Evolutionary conservation across 2,888 invertebrate species (phyloP).

Genomic region (Chaetogeoica ovagalla): DNA sequence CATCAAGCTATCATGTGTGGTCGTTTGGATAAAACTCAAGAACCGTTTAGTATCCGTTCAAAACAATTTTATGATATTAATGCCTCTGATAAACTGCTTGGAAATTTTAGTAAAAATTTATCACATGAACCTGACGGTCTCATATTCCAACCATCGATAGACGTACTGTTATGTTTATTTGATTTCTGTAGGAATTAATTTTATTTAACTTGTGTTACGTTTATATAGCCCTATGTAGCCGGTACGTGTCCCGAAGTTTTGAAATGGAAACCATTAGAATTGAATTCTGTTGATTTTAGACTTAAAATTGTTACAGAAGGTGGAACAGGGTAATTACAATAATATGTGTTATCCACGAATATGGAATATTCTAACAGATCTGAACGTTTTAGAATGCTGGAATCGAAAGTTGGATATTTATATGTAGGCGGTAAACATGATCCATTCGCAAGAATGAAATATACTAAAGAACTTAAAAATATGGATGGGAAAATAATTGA

Average conservation of each 20-base stretch:
- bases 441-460: conserved; percentile 75
- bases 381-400: conserved; percentile 66
- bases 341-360: not conserved
- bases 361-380: not conserved
- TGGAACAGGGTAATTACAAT: conserved; percentile 66
- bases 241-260: conserved; percentile 83
- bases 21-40: conserved; percentile 71
- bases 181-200: conserved; percentile 3
- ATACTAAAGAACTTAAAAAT: conserved; percentile 76
- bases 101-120: conserved; percentile 81
- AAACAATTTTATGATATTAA: conserved; percentile 91
- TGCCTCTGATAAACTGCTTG: conserved; percentile 70
- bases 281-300: conserved; percentile 96
- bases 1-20: conserved; percentile 77
- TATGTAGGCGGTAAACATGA: conserved; percentile 72
- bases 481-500: conserved; percentile 94
- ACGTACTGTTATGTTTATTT: conserved; percentile 63
- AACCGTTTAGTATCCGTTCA: conserved; percentile 87
- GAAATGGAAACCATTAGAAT: conserved; percentile 94
- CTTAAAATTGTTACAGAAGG: conserved; percentile 76
- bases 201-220: conserved; percentile 20
- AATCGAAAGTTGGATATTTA: conserved; percentile 72
- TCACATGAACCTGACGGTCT: conserved; percentile 96
- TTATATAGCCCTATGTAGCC: conserved; percentile 74
- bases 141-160: conserved; percentile 91